Evolutionary conservation across 2,797 vertebrate genomes (phyloP).

Genomic region (Syndactyla subalaris): DNA sequence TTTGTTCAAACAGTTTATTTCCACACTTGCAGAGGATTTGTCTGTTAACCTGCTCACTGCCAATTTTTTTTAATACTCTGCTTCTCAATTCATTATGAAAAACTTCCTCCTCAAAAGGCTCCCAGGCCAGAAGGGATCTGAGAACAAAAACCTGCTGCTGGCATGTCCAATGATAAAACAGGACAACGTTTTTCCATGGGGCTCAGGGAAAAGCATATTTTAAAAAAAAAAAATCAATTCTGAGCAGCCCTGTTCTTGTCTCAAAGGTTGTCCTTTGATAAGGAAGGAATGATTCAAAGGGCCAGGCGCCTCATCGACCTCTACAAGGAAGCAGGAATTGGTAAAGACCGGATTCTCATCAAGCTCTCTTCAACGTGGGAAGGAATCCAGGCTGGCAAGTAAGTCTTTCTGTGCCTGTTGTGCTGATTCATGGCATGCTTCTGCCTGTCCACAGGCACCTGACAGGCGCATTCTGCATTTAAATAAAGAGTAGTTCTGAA

Average conservation of each 20-base stretch:
- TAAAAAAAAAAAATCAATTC: neutral
- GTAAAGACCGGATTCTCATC: slow-evolving; percentile 91
- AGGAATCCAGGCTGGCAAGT: slow-evolving; percentile 97
- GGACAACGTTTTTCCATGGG: neutral
- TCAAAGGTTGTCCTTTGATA: slow-evolving; percentile 90
- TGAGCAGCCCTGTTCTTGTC: neutral
- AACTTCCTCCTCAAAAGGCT: neutral
- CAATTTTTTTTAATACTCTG: neutral
- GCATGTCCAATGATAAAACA: neutral
- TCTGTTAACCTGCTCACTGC: neutral
- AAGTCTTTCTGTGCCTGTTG: slow-evolving; percentile 21
- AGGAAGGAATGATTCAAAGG: slow-evolving; percentile 89
- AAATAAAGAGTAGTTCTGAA: neutral
- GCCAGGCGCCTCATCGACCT: slow-evolving; percentile 88
- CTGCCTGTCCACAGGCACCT: neutral
- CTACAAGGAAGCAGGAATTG: slow-evolving; percentile 89
- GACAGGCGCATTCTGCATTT: neutral
- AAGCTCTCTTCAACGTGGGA: slow-evolving; percentile 98
- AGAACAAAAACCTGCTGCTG: neutral
- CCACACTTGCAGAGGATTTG: neutral
- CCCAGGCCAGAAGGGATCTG: neutral
- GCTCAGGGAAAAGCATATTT: neutral
- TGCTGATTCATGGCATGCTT: neutral
- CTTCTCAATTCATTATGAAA: neutral
- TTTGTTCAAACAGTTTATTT: neutral